A percentile compares a stretch with the other conserved stretches of the same genome.
Conservation (phyloP, 1,140 invertebrate species). For the Pseudomyrmex dendroicus region DNA sequence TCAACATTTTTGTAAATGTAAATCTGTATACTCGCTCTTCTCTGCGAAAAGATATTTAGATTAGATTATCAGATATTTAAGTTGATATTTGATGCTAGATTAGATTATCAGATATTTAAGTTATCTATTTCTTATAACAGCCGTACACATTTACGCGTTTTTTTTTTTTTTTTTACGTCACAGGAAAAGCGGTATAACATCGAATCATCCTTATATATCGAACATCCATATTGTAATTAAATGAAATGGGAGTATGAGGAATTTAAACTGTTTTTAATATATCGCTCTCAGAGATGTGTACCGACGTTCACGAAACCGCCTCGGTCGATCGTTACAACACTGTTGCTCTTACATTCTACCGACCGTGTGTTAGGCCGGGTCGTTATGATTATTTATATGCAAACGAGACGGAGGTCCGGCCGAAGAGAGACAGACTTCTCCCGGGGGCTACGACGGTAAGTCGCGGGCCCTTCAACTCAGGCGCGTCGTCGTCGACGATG, state of each 20-base stretch:
- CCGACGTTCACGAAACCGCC: neutral
- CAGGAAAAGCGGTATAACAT: neutral
- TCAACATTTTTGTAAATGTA: neutral
- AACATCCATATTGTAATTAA: constrained; percentile 25
- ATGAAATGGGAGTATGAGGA: too few species aligned
- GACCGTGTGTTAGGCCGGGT: constrained; percentile 25
- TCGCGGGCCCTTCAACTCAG: constrained; percentile 26
- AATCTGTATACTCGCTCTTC: too few species aligned
- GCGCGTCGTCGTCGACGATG: neutral
- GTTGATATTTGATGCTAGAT: too few species aligned
- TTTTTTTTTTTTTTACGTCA: neutral
- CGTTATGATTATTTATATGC: constrained; percentile 64
- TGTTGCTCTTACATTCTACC: constrained; percentile 18
- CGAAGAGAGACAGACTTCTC: neutral
- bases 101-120: too few species aligned
- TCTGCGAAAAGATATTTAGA: too few species aligned
- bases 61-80: too few species aligned
- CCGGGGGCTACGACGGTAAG: constrained; percentile 27
- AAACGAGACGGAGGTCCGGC: constrained; percentile 20
- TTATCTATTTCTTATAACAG: neutral
- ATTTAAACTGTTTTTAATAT: constrained; percentile 20
- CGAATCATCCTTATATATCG: constrained; percentile 3
- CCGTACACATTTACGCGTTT: constrained; percentile 31
- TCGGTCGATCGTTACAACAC: constrained; percentile 18
- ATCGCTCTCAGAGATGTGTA: neutral